Evolutionary conservation across 2,797 vertebrate genomes (phyloP), one percentile per base, ranked within the genome.

Genomic region (Aplochiton taeniatus): DNA sequence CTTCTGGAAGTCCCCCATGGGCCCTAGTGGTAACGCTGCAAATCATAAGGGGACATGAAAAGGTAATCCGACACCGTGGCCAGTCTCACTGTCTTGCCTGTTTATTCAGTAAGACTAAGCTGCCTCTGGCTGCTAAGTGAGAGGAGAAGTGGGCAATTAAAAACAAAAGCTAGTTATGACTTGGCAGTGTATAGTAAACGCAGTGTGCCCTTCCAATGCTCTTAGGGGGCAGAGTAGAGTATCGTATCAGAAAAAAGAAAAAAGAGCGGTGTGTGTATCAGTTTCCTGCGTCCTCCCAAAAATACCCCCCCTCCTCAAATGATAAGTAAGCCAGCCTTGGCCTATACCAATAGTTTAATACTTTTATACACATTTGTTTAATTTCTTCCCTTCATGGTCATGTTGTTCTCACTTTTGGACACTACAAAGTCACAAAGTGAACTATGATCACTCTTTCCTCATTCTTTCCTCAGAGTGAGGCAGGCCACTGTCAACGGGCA

Each of bases 141-240:
- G 16, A 17, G n/a, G 50, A 16, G 50, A 65, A 50, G 51, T 2
- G 46, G 5, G n/a, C n/a, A 0, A 10, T 31, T 55, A 17, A 45
- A 41, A 52, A 63, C 58, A 44, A 58, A 51, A 70, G 54, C 18
- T 1, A 14, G 57, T 49, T 51, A 67, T 50, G 69, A 72, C 70
- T 76, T 55, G 73, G 68, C 65, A 53, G n/a, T 16, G 8, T n/a
- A 4, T 1, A 11, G 17, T 2, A 31, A 54, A 61, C 1, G 1
- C 70, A n/a, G 47, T 60, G 65, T 70, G 74, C 83, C 68, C 76
- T 69, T 77, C 71, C 60, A 63, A 58, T 68, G 61, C 18, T 68
- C 53, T 61, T 51, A 44, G 31, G 6, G 31, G 6, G 31, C 31
- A 41, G 47, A 52, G 18, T 11, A 58, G 17, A 73, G 44, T 59